Evolutionary conservation across 1,140 invertebrate species (phyloP).

Genomic region (Acromyrmex heyeri): DNA sequence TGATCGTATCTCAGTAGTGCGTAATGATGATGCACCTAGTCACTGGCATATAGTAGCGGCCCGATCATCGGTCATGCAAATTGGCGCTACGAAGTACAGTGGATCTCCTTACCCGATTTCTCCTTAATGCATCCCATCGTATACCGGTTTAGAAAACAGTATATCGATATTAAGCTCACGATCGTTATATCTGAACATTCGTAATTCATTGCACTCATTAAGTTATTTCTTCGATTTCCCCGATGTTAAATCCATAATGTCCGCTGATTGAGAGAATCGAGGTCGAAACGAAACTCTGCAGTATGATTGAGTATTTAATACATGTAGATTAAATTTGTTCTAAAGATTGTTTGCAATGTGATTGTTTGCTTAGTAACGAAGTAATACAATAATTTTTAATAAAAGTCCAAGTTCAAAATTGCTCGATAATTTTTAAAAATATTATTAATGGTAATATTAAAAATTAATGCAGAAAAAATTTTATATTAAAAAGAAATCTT

Average conservation of each 20-base stretch:
- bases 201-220: conserved; percentile 44
- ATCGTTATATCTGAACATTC: conserved; percentile 38
- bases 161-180: conserved; percentile 36
- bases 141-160: conserved; percentile 56
- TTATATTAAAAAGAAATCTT: background rate
- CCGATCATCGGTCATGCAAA: conserved; percentile 77
- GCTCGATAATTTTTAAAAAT: background rate
- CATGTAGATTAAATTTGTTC: background rate
- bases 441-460: background rate
- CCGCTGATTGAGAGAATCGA: background rate
- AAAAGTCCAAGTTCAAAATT: too few relatives aligned
- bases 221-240: background rate
- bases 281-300: background rate
- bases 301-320: background rate
- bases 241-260: background rate
- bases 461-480: background rate
- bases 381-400: too few relatives aligned
- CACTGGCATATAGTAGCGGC: conserved; percentile 60
- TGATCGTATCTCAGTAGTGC: conserved; percentile 80
- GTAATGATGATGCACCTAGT: conserved; percentile 80
- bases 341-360: background rate
- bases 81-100: conserved; percentile 62
- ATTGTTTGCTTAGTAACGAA: background rate
- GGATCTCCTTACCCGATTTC: conserved; percentile 28
- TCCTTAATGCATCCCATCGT: background rate